phyloP scores from a whole-genome alignment of 2,797 vertebrate genomes.

The Phrynocephalus guinanensis region DNA sequence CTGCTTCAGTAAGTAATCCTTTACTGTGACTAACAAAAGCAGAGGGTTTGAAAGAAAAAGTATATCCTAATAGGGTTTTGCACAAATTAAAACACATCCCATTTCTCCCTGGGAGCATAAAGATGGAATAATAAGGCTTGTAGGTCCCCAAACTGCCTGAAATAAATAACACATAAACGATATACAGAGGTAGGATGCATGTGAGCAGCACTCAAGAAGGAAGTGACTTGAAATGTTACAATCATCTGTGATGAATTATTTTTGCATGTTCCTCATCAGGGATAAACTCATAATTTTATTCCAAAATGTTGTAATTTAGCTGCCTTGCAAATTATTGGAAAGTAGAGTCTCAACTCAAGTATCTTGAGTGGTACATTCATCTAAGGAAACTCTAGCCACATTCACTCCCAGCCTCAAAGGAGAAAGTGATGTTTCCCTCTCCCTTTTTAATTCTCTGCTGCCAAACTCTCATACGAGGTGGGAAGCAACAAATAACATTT shows the following conservation, averaged over 20 bases:
- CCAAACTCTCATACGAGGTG: neutral
- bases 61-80: slow-evolving; percentile 54
- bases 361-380: neutral
- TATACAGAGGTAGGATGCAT: slow-evolving; percentile 55
- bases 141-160: slow-evolving; percentile 54
- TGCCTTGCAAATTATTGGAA: slow-evolving; percentile 33
- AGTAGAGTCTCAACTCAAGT: neutral
- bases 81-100: slow-evolving; percentile 56
- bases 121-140: slow-evolving; percentile 55
- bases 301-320: slow-evolving; percentile 46
- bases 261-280: slow-evolving; percentile 7
- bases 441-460: neutral
- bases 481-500: neutral
- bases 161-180: slow-evolving; percentile 70
- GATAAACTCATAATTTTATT: slow-evolving; percentile 57
- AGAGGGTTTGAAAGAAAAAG: slow-evolving; percentile 40
- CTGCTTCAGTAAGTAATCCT: slow-evolving; percentile 56
- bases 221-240: slow-evolving; percentile 50
- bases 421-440: neutral
- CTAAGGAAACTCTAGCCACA: neutral
- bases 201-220: slow-evolving; percentile 58
- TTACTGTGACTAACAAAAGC: slow-evolving; percentile 62
- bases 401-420: too few species aligned
- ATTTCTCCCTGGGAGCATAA: slow-evolving; percentile 62
- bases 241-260: slow-evolving; percentile 59